Conservation (phyloP, 2,113 vertebrate species). For the Amazona guildingii region DNA sequence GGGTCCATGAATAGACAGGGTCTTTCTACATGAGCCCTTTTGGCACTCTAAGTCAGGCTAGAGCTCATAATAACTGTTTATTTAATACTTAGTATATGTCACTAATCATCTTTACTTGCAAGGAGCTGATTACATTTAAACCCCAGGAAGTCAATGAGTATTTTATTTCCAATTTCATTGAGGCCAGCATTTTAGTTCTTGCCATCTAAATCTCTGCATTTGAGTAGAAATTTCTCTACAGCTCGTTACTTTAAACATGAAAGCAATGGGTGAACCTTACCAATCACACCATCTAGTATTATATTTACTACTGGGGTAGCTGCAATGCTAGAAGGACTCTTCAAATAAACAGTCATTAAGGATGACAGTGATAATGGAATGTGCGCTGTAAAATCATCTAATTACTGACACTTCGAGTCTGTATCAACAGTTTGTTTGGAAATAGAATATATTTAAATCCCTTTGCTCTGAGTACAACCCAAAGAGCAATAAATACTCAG, state of each 20-base stretch:
- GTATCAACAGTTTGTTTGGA: slow-evolving; percentile 33
- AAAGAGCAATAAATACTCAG: background rate
- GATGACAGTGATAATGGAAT: background rate
- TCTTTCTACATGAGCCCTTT: background rate
- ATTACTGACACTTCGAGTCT: background rate
- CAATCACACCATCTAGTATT: background rate
- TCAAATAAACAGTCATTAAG: slow-evolving; percentile 4
- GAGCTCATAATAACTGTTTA: background rate
- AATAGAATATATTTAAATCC: slow-evolving; percentile 34
- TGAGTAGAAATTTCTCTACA: background rate
- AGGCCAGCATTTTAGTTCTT: background rate
- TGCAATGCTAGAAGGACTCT: background rate
- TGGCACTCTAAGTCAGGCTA: background rate
- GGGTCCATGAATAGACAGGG: background rate
- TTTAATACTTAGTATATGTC: slow-evolving; percentile 15
- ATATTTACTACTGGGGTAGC: background rate
- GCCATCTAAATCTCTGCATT: background rate
- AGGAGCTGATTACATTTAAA: slow-evolving; percentile 7
- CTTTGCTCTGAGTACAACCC: background rate
- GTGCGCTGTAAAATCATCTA: background rate
- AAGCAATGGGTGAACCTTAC: background rate
- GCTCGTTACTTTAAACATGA: background rate
- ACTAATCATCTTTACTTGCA: slow-evolving; percentile 1
- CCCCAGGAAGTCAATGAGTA: background rate
- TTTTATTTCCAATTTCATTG: slow-evolving; percentile 27